These are phyloP conservation scores for Tetanocera ferruginea DNA, from an alignment of 2,888 invertebrate genomes.

Conservation along the genomic window DNA sequence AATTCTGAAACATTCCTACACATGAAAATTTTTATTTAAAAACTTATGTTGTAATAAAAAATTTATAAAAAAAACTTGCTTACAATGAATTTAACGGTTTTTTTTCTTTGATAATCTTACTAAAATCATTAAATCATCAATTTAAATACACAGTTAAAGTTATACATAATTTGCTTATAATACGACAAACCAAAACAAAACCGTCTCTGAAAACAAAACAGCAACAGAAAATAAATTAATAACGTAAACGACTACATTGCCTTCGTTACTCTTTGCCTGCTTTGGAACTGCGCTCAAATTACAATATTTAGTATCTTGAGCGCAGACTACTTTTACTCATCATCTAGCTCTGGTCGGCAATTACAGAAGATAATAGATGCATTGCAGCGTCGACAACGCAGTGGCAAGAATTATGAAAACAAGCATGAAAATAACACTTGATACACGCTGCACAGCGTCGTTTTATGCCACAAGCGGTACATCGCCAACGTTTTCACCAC, in stretches of 20 bases:
- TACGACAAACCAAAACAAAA: slow-evolving; percentile 1
- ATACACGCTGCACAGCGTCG: background rate
- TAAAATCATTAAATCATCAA: background rate
- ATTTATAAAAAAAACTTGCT: background rate
- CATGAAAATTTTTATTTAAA: too few relatives aligned
- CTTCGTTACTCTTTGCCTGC: background rate
- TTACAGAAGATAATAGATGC: background rate
- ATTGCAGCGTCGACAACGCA: background rate
- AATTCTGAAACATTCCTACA: too few relatives aligned
- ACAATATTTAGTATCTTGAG: background rate
- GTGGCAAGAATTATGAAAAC: background rate
- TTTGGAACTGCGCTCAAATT: background rate
- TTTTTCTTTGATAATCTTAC: background rate
- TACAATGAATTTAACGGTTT: too few relatives aligned
- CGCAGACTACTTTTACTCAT: background rate
- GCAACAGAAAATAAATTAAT: background rate
- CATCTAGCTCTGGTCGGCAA: background rate
- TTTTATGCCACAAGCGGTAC: background rate
- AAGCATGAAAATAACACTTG: background rate
- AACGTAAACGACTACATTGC: background rate
- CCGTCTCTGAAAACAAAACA: background rate
- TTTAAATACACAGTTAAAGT: too few relatives aligned
- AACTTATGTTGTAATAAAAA: too few relatives aligned
- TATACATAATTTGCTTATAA: too few relatives aligned
- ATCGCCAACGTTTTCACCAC: background rate